Base-by-base conservation (phyloP, 23 tunicate species). In the Halocynthia aurantium region DNA sequence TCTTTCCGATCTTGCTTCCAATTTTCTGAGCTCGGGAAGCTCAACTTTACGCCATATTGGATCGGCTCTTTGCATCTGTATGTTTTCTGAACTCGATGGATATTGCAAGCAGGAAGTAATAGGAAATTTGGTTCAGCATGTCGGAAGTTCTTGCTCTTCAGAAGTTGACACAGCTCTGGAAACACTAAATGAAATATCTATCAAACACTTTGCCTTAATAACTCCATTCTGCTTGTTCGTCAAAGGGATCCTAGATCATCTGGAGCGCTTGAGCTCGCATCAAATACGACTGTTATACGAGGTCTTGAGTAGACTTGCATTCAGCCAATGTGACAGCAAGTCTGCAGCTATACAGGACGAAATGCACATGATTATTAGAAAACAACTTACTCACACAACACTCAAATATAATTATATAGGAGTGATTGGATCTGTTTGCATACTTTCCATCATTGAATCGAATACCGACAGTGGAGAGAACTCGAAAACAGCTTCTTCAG, bases 101-200 rank as follows among this genome's bases (percentile, higher is more conserved):
- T 89, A 61, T 66, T 84, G 83, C 61, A 67, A 78, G 51, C 84
- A 89, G 69, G 88, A 89, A 51, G 70, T 83, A 8, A 73, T 89
- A 72, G 87, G 87, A 8, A 61, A 69, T 44, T 51, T 89, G 15
- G 83, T 89, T 8, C 81, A 76, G 40, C 96, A 89, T 62, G 86
- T 65, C 18, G 54, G 85, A 8, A 84, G 67, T 54, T 78, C 58
- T 50, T 51, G 58, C 21, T 58, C 76, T 10, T 63, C 89, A 40
- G 98, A 86, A 75, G 85, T 81, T 6, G 92, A 79, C 68, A 65
- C 83, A 8, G 92, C 98, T 17, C 80, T 92, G 7, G 81, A 61
- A 9, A 81, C 80, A 6, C 55, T 92, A 76, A 67, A 71, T 52
- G 50, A 44, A 6, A 67, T 92, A 15, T 87, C 87, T 5, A 54